A percentile compares a stretch with the other conserved stretches of the same genome.
phyloP scores from a whole-genome alignment of 2,113 vertebrate genomes.

The Anser brachyrhynchus region DNA sequence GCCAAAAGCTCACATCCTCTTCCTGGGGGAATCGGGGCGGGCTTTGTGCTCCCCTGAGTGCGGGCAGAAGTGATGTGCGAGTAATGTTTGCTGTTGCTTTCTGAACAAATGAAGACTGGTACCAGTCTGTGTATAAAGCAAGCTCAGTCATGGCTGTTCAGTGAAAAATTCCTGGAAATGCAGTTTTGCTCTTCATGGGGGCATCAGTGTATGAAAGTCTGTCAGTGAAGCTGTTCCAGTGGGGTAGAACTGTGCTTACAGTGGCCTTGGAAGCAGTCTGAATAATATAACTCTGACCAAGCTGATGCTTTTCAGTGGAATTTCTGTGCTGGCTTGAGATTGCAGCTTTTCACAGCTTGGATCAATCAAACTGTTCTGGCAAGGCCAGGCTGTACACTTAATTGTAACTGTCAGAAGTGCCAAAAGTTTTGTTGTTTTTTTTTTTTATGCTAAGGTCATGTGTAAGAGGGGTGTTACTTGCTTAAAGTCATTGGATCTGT shows the following conservation, averaged over 20 bases:
- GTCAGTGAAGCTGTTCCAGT: accelerated
- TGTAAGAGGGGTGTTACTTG: neutral
- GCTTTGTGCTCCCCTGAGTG: neutral
- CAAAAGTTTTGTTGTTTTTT: neutral
- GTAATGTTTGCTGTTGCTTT: neutral
- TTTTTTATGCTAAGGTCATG: neutral
- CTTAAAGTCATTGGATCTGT: neutral
- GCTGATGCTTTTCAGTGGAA: neutral
- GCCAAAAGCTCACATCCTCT: neutral
- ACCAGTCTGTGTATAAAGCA: neutral
- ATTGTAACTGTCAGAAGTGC: neutral
- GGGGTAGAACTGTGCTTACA: neutral
- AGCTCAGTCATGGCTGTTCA: neutral
- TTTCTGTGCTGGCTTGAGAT: neutral
- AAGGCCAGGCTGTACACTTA: neutral
- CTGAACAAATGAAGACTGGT: neutral
- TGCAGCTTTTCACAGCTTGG: neutral
- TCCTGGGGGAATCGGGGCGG: neutral
- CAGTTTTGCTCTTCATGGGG: neutral
- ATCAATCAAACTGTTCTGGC: neutral
- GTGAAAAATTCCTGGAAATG: neutral
- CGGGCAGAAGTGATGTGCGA: neutral
- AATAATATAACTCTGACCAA: neutral
- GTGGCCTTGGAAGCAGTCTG: neutral
- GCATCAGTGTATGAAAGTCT: neutral